Conservation (phyloP, 2,888 invertebrate species). For the Conchocele bisecta region DNA sequence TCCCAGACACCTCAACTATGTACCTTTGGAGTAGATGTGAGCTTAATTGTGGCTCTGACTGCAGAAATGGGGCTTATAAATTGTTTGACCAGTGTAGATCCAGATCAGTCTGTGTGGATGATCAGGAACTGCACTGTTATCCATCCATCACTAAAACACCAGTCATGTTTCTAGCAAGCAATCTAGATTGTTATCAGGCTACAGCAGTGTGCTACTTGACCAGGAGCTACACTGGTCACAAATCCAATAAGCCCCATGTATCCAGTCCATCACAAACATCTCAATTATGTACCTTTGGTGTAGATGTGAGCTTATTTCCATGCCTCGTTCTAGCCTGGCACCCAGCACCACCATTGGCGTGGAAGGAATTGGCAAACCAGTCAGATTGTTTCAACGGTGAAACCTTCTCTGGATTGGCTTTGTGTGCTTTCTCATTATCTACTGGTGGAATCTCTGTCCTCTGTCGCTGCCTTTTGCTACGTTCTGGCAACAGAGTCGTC, state of each 20-base stretch:
- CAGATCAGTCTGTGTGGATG: too few relatives aligned
- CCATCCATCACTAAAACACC: too few relatives aligned
- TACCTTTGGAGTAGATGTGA: too few relatives aligned
- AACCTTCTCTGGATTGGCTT: not conserved
- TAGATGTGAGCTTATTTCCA: not conserved
- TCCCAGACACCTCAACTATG: too few relatives aligned
- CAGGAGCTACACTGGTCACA: not conserved
- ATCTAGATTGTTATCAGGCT: too few relatives aligned
- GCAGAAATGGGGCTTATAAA: too few relatives aligned
- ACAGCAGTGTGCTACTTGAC: too few relatives aligned
- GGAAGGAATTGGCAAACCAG: slow-evolving; percentile 44
- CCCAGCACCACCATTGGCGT: not conserved
- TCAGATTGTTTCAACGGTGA: slow-evolving; percentile 4
- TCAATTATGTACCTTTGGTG: slow-evolving; percentile 13
- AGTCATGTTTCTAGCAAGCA: too few relatives aligned
- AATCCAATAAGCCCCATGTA: not conserved
- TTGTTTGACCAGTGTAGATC: too few relatives aligned
- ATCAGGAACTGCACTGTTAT: too few relatives aligned
- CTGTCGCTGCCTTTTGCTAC: not conserved
- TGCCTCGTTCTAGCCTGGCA: not conserved
- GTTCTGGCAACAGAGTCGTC: not conserved
- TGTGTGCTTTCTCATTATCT: not conserved
- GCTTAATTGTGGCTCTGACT: too few relatives aligned
- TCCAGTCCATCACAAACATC: not conserved
- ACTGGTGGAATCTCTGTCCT: too few relatives aligned